Conservation (phyloP, 2,888 invertebrate species). For the Brenthis daphne region DNA sequence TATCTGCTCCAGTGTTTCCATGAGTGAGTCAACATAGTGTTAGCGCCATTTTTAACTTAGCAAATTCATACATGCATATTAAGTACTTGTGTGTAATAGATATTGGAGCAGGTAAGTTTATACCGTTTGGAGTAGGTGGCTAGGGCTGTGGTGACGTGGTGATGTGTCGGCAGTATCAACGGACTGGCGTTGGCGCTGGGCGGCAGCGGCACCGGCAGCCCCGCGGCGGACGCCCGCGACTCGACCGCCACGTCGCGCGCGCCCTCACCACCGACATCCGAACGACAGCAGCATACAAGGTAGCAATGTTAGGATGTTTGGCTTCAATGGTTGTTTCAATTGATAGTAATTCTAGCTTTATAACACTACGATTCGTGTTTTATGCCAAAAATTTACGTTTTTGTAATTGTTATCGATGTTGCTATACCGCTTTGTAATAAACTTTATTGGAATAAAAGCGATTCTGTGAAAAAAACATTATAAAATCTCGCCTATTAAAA, state of each 20-base stretch:
- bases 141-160: conserved; percentile 80
- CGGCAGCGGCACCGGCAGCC: conserved; percentile 73
- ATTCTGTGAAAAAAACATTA: background rate
- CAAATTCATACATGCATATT: conserved; percentile 7
- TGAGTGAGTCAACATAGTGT: conserved; percentile 25
- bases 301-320: conserved; percentile 63
- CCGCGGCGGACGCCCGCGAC: conserved; percentile 59
- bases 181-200: conserved; percentile 82
- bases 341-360: conserved; percentile 50
- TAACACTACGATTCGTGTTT: conserved; percentile 16
- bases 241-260: conserved; percentile 75
- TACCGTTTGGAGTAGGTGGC: conserved; percentile 53
- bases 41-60: conserved; percentile 9
- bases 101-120: conserved; percentile 71
- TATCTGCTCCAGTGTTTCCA: conserved; percentile 68
- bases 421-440: background rate
- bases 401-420: background rate
- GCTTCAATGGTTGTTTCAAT: conserved; percentile 64
- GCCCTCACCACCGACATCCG: conserved; percentile 73
- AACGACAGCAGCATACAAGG: conserved; percentile 78
- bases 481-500: background rate
- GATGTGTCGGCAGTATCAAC: conserved; percentile 82
- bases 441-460: background rate
- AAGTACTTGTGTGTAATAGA: background rate
- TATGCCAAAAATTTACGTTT: background rate